Percentiles rank a stretch among this genome's conserved stretches.
These are phyloP conservation scores for Lacerta agilis DNA, from an alignment of 2,797 vertebrate species.

Conservation along the genomic window DNA sequence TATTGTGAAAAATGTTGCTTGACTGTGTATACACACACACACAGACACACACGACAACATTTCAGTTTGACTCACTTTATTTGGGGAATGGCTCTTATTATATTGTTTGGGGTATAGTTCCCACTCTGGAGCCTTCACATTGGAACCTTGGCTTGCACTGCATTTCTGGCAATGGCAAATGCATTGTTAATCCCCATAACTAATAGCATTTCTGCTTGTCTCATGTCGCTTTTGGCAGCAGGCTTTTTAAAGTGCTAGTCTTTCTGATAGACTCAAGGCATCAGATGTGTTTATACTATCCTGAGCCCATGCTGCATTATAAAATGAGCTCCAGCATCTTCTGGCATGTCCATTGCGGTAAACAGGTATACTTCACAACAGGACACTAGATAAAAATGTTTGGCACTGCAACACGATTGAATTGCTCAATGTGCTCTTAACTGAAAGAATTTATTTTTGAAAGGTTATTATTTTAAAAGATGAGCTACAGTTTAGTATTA, in stretches of 20 bases:
- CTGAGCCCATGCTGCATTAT: neutral
- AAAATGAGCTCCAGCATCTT: neutral
- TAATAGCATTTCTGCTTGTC: slow-evolving; percentile 2
- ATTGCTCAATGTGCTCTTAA: neutral
- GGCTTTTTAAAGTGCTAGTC: neutral
- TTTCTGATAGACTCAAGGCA: neutral
- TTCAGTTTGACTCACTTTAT: neutral
- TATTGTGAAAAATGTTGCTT: neutral
- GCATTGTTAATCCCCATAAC: neutral
- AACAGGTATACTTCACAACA: neutral
- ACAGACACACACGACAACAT: neutral
- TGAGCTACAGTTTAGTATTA: neutral
- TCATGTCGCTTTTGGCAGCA: neutral
- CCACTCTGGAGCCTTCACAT: neutral
- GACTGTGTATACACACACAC: neutral
- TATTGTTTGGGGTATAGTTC: neutral
- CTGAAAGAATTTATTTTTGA: neutral
- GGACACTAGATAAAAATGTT: neutral
- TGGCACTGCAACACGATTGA: neutral
- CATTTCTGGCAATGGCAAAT: neutral
- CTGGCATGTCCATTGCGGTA: neutral
- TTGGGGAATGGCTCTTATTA: neutral
- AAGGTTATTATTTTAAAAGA: neutral
- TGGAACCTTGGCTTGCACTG: neutral
- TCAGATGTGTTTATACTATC: neutral